Base-by-base conservation (phyloP, 2,888 invertebrate species). In the Flexamia atlantica region DNA sequence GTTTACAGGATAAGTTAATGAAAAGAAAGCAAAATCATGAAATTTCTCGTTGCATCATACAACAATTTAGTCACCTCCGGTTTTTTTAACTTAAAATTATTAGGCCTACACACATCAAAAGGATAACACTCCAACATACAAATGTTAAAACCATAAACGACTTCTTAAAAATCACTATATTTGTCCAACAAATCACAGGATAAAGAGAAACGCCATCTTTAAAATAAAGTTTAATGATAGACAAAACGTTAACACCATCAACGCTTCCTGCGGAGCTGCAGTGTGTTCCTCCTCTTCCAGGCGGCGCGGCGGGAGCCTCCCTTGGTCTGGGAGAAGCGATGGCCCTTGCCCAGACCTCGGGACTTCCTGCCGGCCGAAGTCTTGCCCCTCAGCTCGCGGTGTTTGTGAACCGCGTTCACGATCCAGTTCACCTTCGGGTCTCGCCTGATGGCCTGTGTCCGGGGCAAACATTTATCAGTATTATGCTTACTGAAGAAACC, bases 371-470 rank as follows among this genome's bases (percentile, higher is more conserved):
- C 98, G 60, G 98, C 97, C 0, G 99, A 98, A 0, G 99, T 99
- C 88, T 98, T 95, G 85, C 99, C 99, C 89, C 99, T 96, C 90
- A 98, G 93, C 91, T 99, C 99, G 89, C 99, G 96, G 90, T 99
- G 99, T 91, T 99, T 99, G 91, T 98, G 98, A 28, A 98, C 98
- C 57, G 99, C 94, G 85, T 97, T 96, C 90, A 98, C 98, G 87
- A 99, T 96, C 99, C 99, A 99, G 92, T 99, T 98, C 89, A 97
- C 95, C 91, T 98, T 97, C 20, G 99, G 95, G 91, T 99, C 98
- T 87, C 96, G 95, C 87, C 99, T 96, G 90, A 99, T 97, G 53
- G 98, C 97, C 95, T 96, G 36, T 9, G 5, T 7, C 36, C 36
- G 9, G n/a, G n/a, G n/a, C 36, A 36, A 36, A 36, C 4, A 36